Conservation (phyloP, 2,797 vertebrate species). For the Gouania willdenowi region DNA sequence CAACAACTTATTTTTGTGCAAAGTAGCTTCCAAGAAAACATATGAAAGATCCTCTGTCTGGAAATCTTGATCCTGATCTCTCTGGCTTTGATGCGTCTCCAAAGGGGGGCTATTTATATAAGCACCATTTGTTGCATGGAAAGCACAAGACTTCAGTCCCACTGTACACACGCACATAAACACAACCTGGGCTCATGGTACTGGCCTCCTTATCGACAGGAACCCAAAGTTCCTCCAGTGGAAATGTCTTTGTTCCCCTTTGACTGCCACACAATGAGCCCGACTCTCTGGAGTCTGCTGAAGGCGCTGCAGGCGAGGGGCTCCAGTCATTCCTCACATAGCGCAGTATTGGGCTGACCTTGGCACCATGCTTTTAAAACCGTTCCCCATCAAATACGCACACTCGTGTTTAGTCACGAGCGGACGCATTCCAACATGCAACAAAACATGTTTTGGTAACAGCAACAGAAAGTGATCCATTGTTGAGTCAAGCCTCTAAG, state of each 20-base stretch:
- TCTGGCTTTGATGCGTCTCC: conserved; percentile 74
- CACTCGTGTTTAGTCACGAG: no score
- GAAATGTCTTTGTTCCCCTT: conserved; percentile 80
- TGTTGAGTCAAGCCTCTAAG: no score
- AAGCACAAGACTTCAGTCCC: conserved; percentile 56
- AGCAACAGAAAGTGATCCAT: not conserved
- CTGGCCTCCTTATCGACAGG: conserved; percentile 80
- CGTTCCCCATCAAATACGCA: conserved; percentile 29
- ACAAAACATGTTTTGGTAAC: conserved; percentile 24
- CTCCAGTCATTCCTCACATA: conserved; percentile 64
- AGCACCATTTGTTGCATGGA: conserved; percentile 70
- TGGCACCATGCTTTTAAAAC: conserved; percentile 56
- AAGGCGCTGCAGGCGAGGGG: conserved; percentile 56
- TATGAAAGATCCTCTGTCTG: no score
- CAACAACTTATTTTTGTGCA: no score
- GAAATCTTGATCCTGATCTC: conserved; percentile 53
- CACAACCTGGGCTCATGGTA: conserved; percentile 57
- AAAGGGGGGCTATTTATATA: conserved; percentile 73
- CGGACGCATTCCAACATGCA: conserved; percentile 11
- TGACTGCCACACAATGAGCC: conserved; percentile 73
- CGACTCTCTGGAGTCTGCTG: conserved; percentile 76
- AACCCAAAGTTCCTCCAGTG: conserved; percentile 81
- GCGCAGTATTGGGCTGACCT: conserved; percentile 54
- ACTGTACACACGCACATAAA: conserved; percentile 74
- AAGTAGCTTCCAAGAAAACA: no score